These are phyloP conservation scores for Onychostoma macrolepis DNA, from an alignment of 2,113 vertebrate genomes.

Conservation along the genomic window DNA sequence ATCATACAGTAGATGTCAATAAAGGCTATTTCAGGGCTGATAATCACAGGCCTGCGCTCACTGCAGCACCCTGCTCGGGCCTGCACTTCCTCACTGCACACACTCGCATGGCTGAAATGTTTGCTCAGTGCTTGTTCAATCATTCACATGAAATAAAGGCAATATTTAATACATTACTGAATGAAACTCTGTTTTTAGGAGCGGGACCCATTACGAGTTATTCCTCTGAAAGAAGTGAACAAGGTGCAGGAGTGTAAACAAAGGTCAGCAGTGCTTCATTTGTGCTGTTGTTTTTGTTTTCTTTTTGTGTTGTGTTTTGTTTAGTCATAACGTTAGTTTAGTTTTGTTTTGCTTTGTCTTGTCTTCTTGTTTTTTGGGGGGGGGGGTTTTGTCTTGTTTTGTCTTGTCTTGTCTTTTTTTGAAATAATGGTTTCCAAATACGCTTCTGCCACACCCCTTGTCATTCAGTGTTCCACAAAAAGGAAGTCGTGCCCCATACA, in stretches of 20 bases:
- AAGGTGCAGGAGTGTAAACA: slow-evolving; percentile 97
- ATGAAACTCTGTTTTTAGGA: slow-evolving; percentile 73
- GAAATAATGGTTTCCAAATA: not conserved
- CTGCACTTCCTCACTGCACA: not conserved
- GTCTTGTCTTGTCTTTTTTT: not conserved
- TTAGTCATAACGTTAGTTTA: not conserved
- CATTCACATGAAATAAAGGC: not conserved
- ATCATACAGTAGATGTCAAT: slow-evolving; percentile 33
- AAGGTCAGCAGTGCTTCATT: slow-evolving; percentile 78
- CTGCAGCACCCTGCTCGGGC: not conserved
- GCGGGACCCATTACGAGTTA: slow-evolving; percentile 86
- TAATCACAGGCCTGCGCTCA: slow-evolving; percentile 24
- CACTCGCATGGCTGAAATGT: not conserved
- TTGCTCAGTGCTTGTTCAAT: not conserved
- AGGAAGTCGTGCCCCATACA: not conserved
- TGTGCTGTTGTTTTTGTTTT: not conserved
- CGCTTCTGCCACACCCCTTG: not conserved
- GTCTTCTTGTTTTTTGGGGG: too few relatives aligned
- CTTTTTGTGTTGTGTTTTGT: not conserved
- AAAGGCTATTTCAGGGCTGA: slow-evolving; percentile 47
- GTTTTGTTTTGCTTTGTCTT: not conserved
- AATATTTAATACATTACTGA: not conserved
- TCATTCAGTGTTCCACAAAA: not conserved
- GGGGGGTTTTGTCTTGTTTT: not conserved
- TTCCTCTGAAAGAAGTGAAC: slow-evolving; percentile 91